Base-by-base conservation (phyloP, 2,113 vertebrate genomes). In the Solenodon paradoxus region DNA sequence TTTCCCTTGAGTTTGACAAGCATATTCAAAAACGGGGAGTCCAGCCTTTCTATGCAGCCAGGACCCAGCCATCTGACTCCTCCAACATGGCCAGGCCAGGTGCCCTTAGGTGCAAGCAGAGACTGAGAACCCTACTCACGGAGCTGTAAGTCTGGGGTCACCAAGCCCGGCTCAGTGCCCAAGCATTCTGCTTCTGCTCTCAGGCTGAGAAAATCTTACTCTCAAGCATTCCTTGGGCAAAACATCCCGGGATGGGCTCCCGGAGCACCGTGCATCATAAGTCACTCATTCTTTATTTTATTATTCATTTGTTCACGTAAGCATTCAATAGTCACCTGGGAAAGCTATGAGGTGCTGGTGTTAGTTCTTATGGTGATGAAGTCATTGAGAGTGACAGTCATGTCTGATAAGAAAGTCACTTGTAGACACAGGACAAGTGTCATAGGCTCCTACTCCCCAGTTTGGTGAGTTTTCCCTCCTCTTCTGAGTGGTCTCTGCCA, bases 1-100 rank as follows among this genome's bases (percentile, higher is more conserved):
- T 79, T 93, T 40, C 66, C 55, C 53, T 77, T 57, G 72, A 88
- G 57, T 88, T 72, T 81, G 55, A 95, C 95, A 95, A 68, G 78
- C 47, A 49, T 61, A 88, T 47, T 69, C 45, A 38, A 38, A 96
- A n/a, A 57, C 28, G 53, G 78, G 61, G 80, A 80, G 57, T 45
- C 26, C 30, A 66, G 40, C 47, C 63, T 89, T 68, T 28, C 75
- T 35, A 66, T 57, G 49, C 4, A 74, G 57, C 68, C 47, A 79
- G 69, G 66, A 12, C 74, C 57, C 40, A 45, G 24, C 26, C 12
- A 24, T n/a, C 2, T n/a, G n/a, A 26, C 19, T 32, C 7, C 45
- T 49, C 57, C 55, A 71, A 38, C 69, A 42, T 5, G 12, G 63
- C 53, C 64, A 96, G 75, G 12, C 15, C 81, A 55, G 79, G 30